Base-by-base conservation (phyloP, 2,797 vertebrate genomes). In the Cetoscarus ocellatus region DNA sequence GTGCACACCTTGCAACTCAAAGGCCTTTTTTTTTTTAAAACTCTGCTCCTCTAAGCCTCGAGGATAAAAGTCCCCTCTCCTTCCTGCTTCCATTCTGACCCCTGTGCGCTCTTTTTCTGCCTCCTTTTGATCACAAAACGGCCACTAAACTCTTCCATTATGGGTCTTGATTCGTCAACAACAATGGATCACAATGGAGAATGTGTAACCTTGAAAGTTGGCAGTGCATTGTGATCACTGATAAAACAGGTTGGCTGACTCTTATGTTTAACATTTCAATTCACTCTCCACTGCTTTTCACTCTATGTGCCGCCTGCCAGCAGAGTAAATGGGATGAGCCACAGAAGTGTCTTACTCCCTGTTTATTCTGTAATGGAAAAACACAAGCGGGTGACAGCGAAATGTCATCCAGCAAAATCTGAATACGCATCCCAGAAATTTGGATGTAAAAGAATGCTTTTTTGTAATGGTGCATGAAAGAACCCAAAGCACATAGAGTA, bases 151-250 rank as follows among this genome's bases (percentile, higher is more conserved):
- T 75, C 61, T 56, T 36, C 55, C 60, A 52, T 79, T 85, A 89
- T 85, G 54, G 83, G 83, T 84, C 86, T 87, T 76, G 83, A 87
- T 94, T 92, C 64, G 62, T 66, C 81, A 88, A 86, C 85, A 89
- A 83, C 60, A 55, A 13, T 49, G 59, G 47, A 85, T 88, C 66
- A 66, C 67, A 64, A 73, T 39, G 73, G 75, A 81, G 48, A 69
- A 75, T 66, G 43, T 27, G 43, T 74, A 62, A 58, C 62, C 73
- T 76, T 78, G 63, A 84, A 78, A 75, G 65, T 66, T 70, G 58
- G 67, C 61, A 56, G 53, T 1, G 10, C 66, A 65, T 73, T 35
- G 40, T 59, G 53, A 55, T 62, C 75, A 60, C 49, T 61, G 73
- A 82, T 85, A 72, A 86, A 85, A 67, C 56, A 27, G 40, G 49